Conservation (phyloP, 2,888 invertebrate genomes). For the Rotaria magnacalcarata region DNA sequence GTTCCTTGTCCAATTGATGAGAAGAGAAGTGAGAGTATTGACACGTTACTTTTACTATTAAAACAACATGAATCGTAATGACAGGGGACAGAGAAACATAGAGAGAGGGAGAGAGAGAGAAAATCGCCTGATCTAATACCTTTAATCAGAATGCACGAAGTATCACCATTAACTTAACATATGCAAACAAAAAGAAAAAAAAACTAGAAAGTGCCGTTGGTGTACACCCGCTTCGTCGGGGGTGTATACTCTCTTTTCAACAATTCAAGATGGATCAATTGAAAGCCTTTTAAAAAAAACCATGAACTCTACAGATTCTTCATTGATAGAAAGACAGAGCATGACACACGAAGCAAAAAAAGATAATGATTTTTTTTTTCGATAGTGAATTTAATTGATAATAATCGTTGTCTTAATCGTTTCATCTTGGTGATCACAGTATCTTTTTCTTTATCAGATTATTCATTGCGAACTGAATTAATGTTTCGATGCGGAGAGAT, state of each 20-base stretch:
- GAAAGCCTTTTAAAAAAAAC: neutral
- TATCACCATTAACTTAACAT: constrained; percentile 13
- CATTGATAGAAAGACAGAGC: neutral
- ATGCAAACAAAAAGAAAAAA: constrained; percentile 12
- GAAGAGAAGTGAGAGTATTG: too few relatives aligned
- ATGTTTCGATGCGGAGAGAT: neutral
- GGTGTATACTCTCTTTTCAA: neutral
- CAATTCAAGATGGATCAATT: neutral
- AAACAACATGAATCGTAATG: too few relatives aligned
- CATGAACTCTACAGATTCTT: neutral
- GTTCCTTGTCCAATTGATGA: too few relatives aligned
- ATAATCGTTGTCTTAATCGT: too few relatives aligned
- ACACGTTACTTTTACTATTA: too few relatives aligned
- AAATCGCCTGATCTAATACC: neutral
- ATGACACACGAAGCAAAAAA: neutral
- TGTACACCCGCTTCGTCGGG: too few relatives aligned
- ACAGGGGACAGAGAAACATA: neutral
- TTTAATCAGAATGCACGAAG: neutral
- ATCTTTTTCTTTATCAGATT: too few relatives aligned
- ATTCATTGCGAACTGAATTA: neutral
- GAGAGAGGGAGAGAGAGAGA: neutral
- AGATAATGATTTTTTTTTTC: neutral
- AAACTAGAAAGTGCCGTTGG: neutral
- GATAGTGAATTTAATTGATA: too few relatives aligned
- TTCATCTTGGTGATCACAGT: too few relatives aligned